phyloP scores from a whole-genome alignment of 2,113 vertebrate genomes.

The Orycteropus afer region DNA sequence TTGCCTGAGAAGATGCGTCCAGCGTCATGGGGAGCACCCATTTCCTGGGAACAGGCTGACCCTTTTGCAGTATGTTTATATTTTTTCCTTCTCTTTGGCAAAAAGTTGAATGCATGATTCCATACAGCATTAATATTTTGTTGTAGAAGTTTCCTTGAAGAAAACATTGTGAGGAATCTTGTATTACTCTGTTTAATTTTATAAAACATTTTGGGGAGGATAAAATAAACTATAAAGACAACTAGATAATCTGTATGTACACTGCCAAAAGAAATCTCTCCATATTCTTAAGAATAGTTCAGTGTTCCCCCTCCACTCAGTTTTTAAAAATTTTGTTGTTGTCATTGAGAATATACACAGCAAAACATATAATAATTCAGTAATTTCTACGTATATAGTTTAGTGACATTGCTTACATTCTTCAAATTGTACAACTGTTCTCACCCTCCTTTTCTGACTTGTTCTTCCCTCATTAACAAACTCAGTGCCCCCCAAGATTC shows the following conservation, averaged over 20 bases:
- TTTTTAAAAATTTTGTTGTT: background rate
- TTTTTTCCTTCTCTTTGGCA: background rate
- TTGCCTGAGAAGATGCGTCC: constrained; percentile 94
- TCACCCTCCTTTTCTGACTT: background rate
- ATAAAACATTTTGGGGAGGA: background rate
- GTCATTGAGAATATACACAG: background rate
- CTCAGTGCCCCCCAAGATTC: background rate
- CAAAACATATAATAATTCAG: background rate
- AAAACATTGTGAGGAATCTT: background rate
- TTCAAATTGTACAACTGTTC: background rate
- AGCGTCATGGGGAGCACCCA: constrained; percentile 93
- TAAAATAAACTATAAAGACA: background rate
- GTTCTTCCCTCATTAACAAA: background rate
- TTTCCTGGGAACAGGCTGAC: constrained; percentile 94
- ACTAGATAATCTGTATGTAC: background rate
- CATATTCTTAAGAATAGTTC: background rate
- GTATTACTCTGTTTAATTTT: background rate
- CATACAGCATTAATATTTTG: background rate
- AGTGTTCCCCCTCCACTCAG: background rate
- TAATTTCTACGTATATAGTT: background rate
- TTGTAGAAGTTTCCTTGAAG: background rate
- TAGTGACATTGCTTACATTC: background rate
- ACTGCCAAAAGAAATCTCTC: background rate
- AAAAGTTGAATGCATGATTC: background rate
- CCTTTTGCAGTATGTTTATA: constrained; percentile 90